These are phyloP conservation scores for Cossypha polioptera DNA, from an alignment of 2,797 vertebrate genomes.

Conservation along the genomic window DNA sequence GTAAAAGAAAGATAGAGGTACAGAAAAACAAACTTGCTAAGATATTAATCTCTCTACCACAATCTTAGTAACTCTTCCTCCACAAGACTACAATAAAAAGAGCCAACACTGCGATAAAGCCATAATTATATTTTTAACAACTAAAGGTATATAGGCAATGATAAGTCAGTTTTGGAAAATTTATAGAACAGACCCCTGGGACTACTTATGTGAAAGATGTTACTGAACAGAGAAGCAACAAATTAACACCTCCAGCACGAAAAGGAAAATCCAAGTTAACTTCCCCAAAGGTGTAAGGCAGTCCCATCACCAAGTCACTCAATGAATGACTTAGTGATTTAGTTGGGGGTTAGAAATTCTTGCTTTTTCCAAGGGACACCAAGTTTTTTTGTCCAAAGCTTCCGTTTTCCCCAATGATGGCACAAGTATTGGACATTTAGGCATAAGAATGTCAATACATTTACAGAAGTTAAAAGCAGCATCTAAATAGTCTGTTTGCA, in stretches of 20 bases:
- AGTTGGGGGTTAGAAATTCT: background rate
- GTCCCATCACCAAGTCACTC: background rate
- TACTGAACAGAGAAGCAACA: background rate
- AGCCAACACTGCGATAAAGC: background rate
- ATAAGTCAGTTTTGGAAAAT: background rate
- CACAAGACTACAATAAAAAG: background rate
- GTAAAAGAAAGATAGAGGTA: background rate
- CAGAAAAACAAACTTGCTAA: background rate
- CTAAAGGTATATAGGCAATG: accelerated
- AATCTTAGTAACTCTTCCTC: background rate
- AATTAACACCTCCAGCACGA: background rate
- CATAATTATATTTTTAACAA: background rate
- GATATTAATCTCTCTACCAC: background rate
- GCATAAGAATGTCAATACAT: background rate
- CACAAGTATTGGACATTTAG: accelerated
- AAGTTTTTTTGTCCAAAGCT: background rate
- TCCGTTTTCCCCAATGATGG: background rate
- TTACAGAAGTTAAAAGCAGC: background rate
- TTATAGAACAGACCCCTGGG: background rate
- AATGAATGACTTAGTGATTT: background rate
- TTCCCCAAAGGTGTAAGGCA: background rate
- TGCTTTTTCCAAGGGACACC: background rate
- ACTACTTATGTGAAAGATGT: background rate
- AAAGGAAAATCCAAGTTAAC: background rate
- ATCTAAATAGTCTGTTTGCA: background rate